Conservation (phyloP, 2,113 vertebrate genomes). For the Galeopterus variegatus region DNA sequence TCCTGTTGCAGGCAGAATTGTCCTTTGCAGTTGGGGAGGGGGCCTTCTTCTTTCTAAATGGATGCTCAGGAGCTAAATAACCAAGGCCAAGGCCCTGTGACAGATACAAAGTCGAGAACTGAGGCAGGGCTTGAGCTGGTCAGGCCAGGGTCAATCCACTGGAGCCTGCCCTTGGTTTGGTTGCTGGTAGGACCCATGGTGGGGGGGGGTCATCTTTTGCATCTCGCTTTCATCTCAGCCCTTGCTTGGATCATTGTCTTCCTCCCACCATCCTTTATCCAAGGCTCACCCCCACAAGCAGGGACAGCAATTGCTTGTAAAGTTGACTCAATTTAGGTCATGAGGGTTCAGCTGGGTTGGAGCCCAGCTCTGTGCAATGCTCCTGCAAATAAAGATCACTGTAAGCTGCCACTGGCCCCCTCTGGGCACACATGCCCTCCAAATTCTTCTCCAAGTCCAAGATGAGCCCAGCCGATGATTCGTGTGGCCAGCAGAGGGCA, state of each 20-base stretch:
- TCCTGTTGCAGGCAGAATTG: not conserved
- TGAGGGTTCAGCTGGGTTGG: not conserved
- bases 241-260: not conserved
- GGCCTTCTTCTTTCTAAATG: not conserved
- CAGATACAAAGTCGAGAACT: not conserved
- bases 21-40: not conserved
- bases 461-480: not conserved
- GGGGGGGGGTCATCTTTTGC: not conserved
- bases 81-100: not conserved
- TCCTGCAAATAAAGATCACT: not conserved
- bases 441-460: too few species aligned
- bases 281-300: not conserved
- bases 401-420: not conserved
- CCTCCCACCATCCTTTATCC: not conserved
- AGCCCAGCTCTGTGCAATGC: not conserved
- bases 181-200: not conserved
- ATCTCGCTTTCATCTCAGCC: too few species aligned
- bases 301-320: not conserved
- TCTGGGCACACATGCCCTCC: not conserved
- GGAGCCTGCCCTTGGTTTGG: not conserved
- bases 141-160: not conserved
- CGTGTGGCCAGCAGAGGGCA: conserved; percentile 65
- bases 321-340: not conserved
- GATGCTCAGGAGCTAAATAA: not conserved
- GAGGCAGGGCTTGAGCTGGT: not conserved